These are phyloP conservation scores for Stenodema calcarata DNA, from an alignment of 2,888 invertebrate species.

Conservation along the genomic window DNA sequence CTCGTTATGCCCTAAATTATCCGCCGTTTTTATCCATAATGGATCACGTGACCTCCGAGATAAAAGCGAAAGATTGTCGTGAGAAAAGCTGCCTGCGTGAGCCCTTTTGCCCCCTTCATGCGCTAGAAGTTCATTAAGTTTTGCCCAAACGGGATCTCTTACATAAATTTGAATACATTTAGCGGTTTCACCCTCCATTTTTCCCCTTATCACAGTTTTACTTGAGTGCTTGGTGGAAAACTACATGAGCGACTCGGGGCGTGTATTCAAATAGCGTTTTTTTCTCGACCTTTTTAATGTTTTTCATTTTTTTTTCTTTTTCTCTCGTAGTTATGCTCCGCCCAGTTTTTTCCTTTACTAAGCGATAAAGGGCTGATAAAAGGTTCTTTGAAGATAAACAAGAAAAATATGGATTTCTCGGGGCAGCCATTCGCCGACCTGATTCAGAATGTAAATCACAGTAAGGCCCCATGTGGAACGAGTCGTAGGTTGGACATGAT, in stretches of 20 bases:
- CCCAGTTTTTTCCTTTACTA: background rate
- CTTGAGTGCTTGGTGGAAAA: background rate
- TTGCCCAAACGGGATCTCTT: conserved; percentile 43
- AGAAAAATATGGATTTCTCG: background rate
- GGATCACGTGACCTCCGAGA: conserved; percentile 13
- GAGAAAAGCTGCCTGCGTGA: conserved; percentile 28
- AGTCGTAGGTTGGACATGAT: no score
- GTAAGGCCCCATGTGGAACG: no score
- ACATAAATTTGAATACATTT: conserved; percentile 49
- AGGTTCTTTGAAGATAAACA: background rate
- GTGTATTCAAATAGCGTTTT: background rate
- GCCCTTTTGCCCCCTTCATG: conserved; percentile 9
- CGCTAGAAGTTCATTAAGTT: conserved; percentile 44
- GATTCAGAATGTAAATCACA: no score
- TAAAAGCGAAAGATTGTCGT: conserved; percentile 34
- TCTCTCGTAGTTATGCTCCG: background rate
- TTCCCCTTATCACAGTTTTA: background rate
- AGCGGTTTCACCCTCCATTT: background rate
- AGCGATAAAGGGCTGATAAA: background rate
- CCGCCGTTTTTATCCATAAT: conserved; percentile 17
- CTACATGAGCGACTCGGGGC: background rate
- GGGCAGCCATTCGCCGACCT: background rate
- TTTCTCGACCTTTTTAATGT: no score
- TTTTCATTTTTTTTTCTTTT: background rate
- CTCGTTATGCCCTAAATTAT: conserved; percentile 20